Evolutionary conservation across 2,888 invertebrate species (phyloP), one percentile per base, ranked within the genome.

Genomic region (Therioaphis trifolii): DNA sequence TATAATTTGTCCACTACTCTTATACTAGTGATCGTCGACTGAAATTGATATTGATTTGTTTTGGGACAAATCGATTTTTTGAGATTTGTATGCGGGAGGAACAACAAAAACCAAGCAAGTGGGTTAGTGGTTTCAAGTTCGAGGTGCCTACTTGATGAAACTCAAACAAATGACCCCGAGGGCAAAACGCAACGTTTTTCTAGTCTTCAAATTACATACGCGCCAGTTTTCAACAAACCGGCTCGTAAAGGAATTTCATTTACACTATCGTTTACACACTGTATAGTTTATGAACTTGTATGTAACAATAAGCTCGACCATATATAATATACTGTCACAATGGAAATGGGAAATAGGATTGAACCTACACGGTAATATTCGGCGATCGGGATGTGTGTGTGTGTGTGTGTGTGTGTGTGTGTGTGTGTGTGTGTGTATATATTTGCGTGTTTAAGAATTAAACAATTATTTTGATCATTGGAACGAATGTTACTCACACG

Each of bases 41-140:
- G 55, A 55, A 55, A 21, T 9, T n/a, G 2, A 55, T 1, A 15
- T 27, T 49, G 5, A 72, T 35, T 35, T 43, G 29, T 12, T 58
- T 75, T 40, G 11, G 29, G 55, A 24, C n/a, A 35, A 24, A 35
- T 24, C 18, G 18, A 55, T 58, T 58, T 46, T 46, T n/a, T 1
- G 5, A 11, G 35, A 46, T 43, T 27, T 27, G n/a, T 55, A 9
- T n/a, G 40, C 27, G 75, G n/a, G 18, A 46, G 75, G 27, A 76
- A 27, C 24, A 61, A 76, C 21, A 66, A 58, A 80, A 80, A 80
- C 61, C 49, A 74, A 35, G 71, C 46, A 82, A 72, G 82, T 82
- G 72, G 82, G 82, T 82, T 63, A 82, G 82, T 35, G 63, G 63
- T 72, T 72, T 49, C 63, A 74, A 82, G 52, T 72, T 74, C 69